Evolutionary conservation across 2,888 invertebrate species (phyloP).

Genomic region (Andrena bicolor): DNA sequence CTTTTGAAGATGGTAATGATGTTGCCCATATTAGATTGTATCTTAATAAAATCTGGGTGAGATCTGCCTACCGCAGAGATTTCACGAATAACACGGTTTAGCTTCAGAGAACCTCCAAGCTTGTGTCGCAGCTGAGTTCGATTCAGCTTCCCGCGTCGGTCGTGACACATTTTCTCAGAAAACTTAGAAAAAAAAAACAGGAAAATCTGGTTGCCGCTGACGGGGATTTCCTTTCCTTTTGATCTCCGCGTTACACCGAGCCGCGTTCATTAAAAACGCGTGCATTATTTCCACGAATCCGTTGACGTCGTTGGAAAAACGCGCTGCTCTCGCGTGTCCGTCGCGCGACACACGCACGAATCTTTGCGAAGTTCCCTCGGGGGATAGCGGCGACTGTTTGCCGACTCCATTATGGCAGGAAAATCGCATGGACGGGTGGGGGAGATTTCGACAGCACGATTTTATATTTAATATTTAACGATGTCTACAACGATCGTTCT

Average conservation of each 20-base stretch:
- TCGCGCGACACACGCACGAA: slow-evolving; percentile 33
- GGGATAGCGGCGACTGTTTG: slow-evolving; percentile 42
- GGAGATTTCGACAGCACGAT: slow-evolving; percentile 18
- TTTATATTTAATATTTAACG: slow-evolving; percentile 55
- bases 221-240: slow-evolving; percentile 18
- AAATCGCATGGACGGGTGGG: neutral
- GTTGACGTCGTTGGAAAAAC: slow-evolving; percentile 41
- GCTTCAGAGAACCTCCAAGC: neutral
- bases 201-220: neutral
- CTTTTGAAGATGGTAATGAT: too few species aligned
- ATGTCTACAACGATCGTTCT: slow-evolving; percentile 34
- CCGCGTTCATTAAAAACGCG: slow-evolving; percentile 60
- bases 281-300: slow-evolving; percentile 56
- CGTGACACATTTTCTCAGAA: neutral
- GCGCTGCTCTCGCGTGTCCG: slow-evolving; percentile 28
- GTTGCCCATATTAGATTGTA: too few species aligned
- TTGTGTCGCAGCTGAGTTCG: neutral
- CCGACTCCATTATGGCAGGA: slow-evolving; percentile 20
- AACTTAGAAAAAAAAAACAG: neutral
- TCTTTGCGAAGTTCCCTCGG: slow-evolving; percentile 30
- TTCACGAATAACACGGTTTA: neutral
- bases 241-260: neutral
- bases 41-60: too few species aligned
- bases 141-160: neutral
- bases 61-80: too few species aligned